phyloP scores from a whole-genome alignment of 2,113 vertebrate genomes.

The Tupaia chinensis region DNA sequence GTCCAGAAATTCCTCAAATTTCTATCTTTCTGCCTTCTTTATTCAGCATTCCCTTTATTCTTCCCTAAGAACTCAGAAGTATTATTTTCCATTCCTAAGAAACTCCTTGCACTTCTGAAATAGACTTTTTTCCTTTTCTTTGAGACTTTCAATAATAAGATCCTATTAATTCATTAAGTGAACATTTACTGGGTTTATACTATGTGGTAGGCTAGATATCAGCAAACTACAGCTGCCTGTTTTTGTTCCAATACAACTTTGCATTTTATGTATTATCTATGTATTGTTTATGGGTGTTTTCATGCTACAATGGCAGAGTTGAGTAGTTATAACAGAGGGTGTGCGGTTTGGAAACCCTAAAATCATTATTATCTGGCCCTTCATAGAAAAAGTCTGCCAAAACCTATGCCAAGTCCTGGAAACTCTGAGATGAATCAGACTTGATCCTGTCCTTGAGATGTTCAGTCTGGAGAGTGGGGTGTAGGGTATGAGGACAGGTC shows the following conservation, averaged over 20 bases:
- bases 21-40: neutral
- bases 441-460: neutral
- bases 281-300: constrained; percentile 36
- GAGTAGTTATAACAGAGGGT: constrained; percentile 6
- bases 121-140: constrained; percentile 4
- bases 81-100: constrained; percentile 16
- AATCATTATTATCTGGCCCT: neutral
- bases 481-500: neutral
- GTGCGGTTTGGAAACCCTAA: neutral
- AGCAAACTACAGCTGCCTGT: neutral
- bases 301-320: neutral
- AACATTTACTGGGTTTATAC: constrained; percentile 9
- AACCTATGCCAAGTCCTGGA: neutral
- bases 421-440: neutral
- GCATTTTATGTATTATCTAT: constrained; percentile 35
- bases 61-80: neutral
- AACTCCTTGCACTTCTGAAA: neutral
- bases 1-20: neutral
- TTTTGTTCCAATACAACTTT: constrained; percentile 21
- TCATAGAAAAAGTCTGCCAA: neutral
- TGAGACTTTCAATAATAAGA: neutral
- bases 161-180: constrained; percentile 29
- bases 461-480: neutral
- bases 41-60: neutral
- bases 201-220: neutral